Evolutionary conservation across 1,140 invertebrate genomes (phyloP).

Genomic region (Drosophila mojavensis): DNA sequence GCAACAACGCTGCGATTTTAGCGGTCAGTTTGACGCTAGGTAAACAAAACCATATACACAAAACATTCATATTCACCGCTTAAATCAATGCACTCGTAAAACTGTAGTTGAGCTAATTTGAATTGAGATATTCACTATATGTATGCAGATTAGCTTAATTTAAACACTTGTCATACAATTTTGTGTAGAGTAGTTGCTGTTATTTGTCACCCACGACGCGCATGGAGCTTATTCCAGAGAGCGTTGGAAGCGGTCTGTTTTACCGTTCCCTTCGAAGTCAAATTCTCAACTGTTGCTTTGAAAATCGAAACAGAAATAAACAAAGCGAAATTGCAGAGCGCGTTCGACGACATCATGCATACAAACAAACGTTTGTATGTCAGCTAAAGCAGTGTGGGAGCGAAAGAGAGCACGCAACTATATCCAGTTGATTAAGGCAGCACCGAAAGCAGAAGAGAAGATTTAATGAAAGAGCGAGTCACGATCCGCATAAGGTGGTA

Average conservation of each 20-base stretch:
- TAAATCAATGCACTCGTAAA: slow-evolving; percentile 6
- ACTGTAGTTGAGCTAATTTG: not conserved
- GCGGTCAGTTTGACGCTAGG: slow-evolving; percentile 1
- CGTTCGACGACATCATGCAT: too few species aligned
- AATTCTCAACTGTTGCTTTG: slow-evolving; percentile 67
- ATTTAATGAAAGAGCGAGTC: slow-evolving; percentile 1
- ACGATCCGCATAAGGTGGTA: slow-evolving; percentile 14
- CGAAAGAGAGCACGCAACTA: slow-evolving; percentile 25
- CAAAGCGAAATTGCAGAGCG: slow-evolving; percentile 45
- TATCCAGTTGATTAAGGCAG: slow-evolving; percentile 30
- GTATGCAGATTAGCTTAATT: slow-evolving; percentile 14
- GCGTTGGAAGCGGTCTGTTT: slow-evolving; percentile 46
- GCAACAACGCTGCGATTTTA: slow-evolving; percentile 6
- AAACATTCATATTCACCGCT: slow-evolving; percentile 5
- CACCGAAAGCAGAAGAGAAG: not conserved
- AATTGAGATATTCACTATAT: slow-evolving; percentile 12
- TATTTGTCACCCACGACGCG: slow-evolving; percentile 52
- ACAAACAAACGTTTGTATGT: slow-evolving; percentile 9
- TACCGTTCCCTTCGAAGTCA: slow-evolving; percentile 49
- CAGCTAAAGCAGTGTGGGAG: slow-evolving; percentile 10
- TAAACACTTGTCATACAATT: slow-evolving; percentile 36
- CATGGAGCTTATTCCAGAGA: slow-evolving; percentile 26
- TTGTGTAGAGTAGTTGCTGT: slow-evolving; percentile 12
- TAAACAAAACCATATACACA: slow-evolving; percentile 29
- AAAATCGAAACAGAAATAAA: slow-evolving; percentile 65